Percentiles rank a stretch among this genome's conserved stretches.
phyloP scores from a whole-genome alignment of 2,888 invertebrate species.

The Carabus problematicus region DNA sequence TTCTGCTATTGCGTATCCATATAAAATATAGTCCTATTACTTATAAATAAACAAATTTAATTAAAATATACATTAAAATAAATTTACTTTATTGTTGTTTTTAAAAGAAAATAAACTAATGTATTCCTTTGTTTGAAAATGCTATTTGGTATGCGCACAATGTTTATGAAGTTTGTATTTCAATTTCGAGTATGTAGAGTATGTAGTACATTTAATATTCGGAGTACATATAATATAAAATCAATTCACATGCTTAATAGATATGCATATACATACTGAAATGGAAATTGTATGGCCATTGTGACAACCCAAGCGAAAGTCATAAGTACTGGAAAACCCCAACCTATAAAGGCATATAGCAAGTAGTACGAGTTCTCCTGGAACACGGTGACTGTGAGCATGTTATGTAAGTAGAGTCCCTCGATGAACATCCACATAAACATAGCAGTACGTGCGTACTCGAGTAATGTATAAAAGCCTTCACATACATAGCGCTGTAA shows the following conservation, averaged over 20 bases:
- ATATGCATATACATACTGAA: constrained; percentile 50
- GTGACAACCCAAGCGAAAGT: constrained; percentile 73
- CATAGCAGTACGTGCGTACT: constrained; percentile 89
- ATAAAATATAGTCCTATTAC: background rate
- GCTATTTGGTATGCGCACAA: too few relatives aligned
- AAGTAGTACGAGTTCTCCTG: constrained; percentile 71
- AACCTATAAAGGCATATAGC: constrained; percentile 71
- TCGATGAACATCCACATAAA: constrained; percentile 99
- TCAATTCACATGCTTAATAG: too few relatives aligned
- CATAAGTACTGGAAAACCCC: constrained; percentile 75
- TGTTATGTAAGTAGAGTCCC: constrained; percentile 86
- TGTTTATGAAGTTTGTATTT: too few relatives aligned
- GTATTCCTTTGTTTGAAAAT: too few relatives aligned
- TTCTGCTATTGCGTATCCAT: background rate
- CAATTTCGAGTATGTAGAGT: too few relatives aligned
- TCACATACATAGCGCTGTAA: constrained; percentile 82
- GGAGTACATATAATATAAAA: too few relatives aligned
- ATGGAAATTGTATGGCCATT: constrained; percentile 53
- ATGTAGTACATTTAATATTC: too few relatives aligned
- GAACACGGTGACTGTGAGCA: constrained; percentile 78
- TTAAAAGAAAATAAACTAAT: too few relatives aligned
- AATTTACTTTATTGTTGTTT: too few relatives aligned
- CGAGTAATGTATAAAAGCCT: constrained; percentile 77
- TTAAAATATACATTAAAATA: too few relatives aligned
- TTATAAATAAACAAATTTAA: too few relatives aligned